Percentiles rank a stretch among this genome's conserved stretches.
These are phyloP conservation scores for Microtus richardsoni DNA, from an alignment of 2,113 vertebrate genomes.

Conservation along the genomic window DNA sequence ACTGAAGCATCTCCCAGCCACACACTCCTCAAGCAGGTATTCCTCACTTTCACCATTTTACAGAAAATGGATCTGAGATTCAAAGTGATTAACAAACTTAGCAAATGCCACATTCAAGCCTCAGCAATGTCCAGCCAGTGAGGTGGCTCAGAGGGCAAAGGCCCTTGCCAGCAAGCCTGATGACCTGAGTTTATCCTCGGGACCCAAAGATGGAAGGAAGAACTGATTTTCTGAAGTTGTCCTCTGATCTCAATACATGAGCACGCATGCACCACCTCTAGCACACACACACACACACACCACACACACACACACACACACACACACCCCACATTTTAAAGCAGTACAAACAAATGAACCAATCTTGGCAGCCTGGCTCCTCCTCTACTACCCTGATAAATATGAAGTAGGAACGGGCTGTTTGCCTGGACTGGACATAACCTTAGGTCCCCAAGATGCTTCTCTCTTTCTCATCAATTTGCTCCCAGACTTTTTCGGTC, in stretches of 20 bases:
- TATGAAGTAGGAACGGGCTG: too few relatives aligned
- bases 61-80: not conserved
- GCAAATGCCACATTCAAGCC: not conserved
- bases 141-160: not conserved
- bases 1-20: too few relatives aligned
- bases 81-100: not conserved
- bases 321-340: not conserved
- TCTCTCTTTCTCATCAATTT: not conserved
- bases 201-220: not conserved
- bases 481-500: not conserved
- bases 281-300: not conserved
- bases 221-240: not conserved
- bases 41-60: not conserved
- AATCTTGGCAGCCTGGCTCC: not conserved
- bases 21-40: not conserved
- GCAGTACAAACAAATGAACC: not conserved
- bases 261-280: not conserved
- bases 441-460: not conserved
- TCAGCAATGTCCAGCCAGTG: not conserved
- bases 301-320: too few relatives aligned
- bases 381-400: not conserved
- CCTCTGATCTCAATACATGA: not conserved
- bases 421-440: rapidly evolving
- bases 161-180: not conserved
- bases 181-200: not conserved